phyloP scores from a whole-genome alignment of 35 echinoderm and acorn worm genomes.

The Holothuria glaberrima region DNA sequence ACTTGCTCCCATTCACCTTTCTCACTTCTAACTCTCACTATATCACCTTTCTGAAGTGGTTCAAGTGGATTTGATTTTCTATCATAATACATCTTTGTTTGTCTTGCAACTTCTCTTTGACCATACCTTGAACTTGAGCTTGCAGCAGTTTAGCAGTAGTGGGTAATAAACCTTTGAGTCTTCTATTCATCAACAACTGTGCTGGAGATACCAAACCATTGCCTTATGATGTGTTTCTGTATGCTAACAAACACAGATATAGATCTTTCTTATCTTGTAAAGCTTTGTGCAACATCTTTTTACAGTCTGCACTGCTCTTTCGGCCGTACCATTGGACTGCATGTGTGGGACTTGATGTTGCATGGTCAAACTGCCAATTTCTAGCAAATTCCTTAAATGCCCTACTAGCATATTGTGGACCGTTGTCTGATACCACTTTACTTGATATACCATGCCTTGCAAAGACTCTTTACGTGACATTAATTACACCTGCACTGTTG shows the following conservation, averaged over 20 bases:
- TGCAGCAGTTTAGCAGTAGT: no score
- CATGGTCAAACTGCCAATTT: slow-evolving; percentile 2
- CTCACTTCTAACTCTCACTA: background rate
- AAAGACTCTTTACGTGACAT: background rate
- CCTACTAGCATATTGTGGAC: slow-evolving; percentile 8
- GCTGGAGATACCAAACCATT: background rate
- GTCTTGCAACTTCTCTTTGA: background rate
- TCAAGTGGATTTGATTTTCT: slow-evolving; percentile 1
- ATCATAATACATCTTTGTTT: slow-evolving; percentile 5
- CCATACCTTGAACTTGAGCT: background rate
- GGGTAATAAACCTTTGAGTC: background rate
- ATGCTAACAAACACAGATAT: slow-evolving; percentile 12
- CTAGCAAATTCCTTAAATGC: background rate
- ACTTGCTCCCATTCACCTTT: no score
- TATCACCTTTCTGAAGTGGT: background rate
- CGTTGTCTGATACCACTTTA: background rate
- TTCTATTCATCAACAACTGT: no score
- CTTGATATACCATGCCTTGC: background rate
- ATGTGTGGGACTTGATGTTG: background rate
- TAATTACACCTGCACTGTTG: no score
- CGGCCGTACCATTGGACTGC: no score
- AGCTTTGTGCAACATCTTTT: no score
- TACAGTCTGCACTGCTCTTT: no score
- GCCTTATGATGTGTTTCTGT: background rate
- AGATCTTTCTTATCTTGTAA: background rate